Base-by-base conservation (phyloP, 2,888 invertebrate species). In the Anthophora plumipes region DNA sequence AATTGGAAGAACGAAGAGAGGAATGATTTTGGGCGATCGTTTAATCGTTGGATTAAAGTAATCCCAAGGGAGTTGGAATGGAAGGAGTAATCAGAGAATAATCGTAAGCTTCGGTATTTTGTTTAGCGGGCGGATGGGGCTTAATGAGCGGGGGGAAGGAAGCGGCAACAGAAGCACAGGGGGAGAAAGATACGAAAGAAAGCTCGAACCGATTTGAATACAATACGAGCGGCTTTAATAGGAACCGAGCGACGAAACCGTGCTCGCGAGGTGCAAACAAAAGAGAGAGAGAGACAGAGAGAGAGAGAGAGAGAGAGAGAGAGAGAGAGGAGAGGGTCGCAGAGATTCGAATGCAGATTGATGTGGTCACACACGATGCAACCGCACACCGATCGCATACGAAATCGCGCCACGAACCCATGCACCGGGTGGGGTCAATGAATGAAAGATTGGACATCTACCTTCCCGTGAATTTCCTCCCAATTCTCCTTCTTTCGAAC, bases 331-430 rank as follows among this genome's bases (percentile, higher is more conserved):
- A 59, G 76, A 76, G 64, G 69, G 60, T 14, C 66, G 69, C 50
- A 71, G 82, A 84, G 89, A 90, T 88, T 89, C 88, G 90, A 90
- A 90, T 88, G 88, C 90, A 87, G 93, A 93, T 93, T 92, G 92
- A 93, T 92, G 92, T 89, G 93, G 89, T 93, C 93, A 88, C 93
- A 93, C 92, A 93, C 93, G 93, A 92, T 90, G 93, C 91, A 89
- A 89, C 89, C 85, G 91, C 72, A 89, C 92, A 89, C 89, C 87
- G 84, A 81, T 87, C 88, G 92, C 89, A 92, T 92, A 90, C 92
- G 84, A 88, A 90, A 92, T 92, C 83, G 55, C 52, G 54, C 43
- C 68, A 52, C 52, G 52, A 61, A 14, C 64, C 50, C 64, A 31
- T 31, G 59, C 41, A 50, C 54, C 70, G n/a, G 76, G 81, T 70